A percentile compares a stretch with the other conserved stretches of the same genome.
phyloP scores from a whole-genome alignment of 2,797 vertebrate species.

The Leptatherina wallacei region DNA sequence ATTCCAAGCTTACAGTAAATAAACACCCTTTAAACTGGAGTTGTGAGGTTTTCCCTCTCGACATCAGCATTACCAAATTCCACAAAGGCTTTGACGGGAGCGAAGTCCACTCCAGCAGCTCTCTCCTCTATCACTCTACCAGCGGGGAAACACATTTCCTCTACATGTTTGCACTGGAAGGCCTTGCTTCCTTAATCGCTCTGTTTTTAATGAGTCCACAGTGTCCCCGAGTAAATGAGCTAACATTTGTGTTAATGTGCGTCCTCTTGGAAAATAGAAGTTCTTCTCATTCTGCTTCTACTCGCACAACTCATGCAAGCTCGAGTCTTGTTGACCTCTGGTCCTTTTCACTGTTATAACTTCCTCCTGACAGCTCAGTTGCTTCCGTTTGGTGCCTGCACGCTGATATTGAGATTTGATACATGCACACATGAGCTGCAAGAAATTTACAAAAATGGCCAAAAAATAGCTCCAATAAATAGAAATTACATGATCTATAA shows the following conservation, averaged over 20 bases:
- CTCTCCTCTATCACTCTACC: slow-evolving; percentile 21
- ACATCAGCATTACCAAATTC: slow-evolving; percentile 10
- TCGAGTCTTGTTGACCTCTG: slow-evolving; percentile 35
- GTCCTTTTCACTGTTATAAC: slow-evolving; percentile 52
- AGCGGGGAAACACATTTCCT: slow-evolving; percentile 58
- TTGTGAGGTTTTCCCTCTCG: slow-evolving; percentile 12
- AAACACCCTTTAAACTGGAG: background rate
- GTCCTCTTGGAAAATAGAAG: slow-evolving; percentile 11
- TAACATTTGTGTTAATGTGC: background rate
- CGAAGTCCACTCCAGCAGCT: slow-evolving; percentile 3
- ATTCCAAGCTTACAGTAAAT: slow-evolving; percentile 3
- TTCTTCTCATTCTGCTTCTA: slow-evolving; percentile 10
- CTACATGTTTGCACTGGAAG: slow-evolving; percentile 61
- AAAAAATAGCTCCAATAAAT: too few relatives aligned
- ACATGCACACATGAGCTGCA: background rate
- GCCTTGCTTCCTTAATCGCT: slow-evolving; percentile 63
- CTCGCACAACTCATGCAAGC: slow-evolving; percentile 9
- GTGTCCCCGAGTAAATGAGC: slow-evolving; percentile 2
- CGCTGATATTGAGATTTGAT: slow-evolving; percentile 12
- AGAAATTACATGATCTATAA: too few relatives aligned
- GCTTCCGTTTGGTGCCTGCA: slow-evolving; percentile 25
- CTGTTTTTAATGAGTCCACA: slow-evolving; percentile 22
- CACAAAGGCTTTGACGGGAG: slow-evolving; percentile 33
- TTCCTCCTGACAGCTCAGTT: slow-evolving; percentile 59
- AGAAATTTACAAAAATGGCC: too few relatives aligned